Conservation (phyloP, 2,888 invertebrate genomes). For the Spodoptera exigua region DNA sequence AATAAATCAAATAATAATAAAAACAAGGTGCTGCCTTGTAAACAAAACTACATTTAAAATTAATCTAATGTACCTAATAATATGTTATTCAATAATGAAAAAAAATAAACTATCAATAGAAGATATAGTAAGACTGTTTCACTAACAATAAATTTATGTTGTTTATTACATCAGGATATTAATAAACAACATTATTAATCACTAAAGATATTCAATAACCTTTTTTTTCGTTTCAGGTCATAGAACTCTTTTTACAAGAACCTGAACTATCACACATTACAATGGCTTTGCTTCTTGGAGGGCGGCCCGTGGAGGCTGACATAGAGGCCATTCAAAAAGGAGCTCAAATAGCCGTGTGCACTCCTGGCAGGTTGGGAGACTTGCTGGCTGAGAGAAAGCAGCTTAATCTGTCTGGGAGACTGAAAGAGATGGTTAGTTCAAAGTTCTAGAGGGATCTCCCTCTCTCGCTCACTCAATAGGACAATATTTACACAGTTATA, state of each 20-base stretch:
- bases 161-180: too few relatives aligned
- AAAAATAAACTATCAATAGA: too few relatives aligned
- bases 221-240: slow-evolving; percentile 70
- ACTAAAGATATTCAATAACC: background rate
- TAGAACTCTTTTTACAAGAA: slow-evolving; percentile 86
- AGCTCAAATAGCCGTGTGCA: slow-evolving; percentile 96
- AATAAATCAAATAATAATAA: too few relatives aligned
- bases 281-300: slow-evolving; percentile 93
- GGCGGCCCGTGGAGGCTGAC: slow-evolving; percentile 94
- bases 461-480: too few relatives aligned
- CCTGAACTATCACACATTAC: slow-evolving; percentile 84
- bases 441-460: background rate
- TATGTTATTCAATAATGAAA: too few relatives aligned
- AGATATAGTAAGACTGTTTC: too few relatives aligned
- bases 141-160: too few relatives aligned
- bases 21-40: too few relatives aligned
- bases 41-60: too few relatives aligned
- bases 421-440: slow-evolving; percentile 93
- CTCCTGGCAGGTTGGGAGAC: slow-evolving; percentile 98
- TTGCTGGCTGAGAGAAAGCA: slow-evolving; percentile 92
- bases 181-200: too few relatives aligned
- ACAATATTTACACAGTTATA: too few relatives aligned
- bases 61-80: too few relatives aligned
- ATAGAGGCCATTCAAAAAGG: slow-evolving; percentile 91
- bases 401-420: slow-evolving; percentile 91